Evolutionary conservation across 2,888 invertebrate genomes (phyloP), one percentile per base, ranked within the genome.

Genomic region (Julus scanicus): DNA sequence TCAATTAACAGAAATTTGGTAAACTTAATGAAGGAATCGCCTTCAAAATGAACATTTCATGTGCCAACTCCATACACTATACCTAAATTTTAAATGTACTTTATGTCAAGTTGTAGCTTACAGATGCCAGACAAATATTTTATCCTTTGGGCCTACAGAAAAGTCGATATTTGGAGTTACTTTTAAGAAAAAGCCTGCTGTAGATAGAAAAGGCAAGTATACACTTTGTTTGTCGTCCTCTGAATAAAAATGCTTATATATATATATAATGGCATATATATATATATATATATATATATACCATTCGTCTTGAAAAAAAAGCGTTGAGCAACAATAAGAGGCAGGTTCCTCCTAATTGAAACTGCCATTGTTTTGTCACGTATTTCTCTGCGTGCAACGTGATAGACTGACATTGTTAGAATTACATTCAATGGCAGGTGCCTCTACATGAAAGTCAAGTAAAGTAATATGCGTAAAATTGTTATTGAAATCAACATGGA

Each of bases 81-180:
- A 39, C 37, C 13, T 80, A 37, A 37, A 37, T 29, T 29, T 71
- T 29, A 71, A 29, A 29, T 37, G 8, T 20, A 63, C 63, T 80
- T 37, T 15, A 9, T 80, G 80, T 80, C 80, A 80, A 37, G 37
- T 80, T 80, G 8, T 37, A 80, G 80, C 80, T 39, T 80, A 37
- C 13, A 80, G 80, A 80, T 37, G 37, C 13, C 80, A 80, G 80
- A 80, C 37, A 80, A 80, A 80, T 80, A 80, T 80, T 80, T 80
- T 15, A 80, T 80, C 37, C 80, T 39, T 80, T 39, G 37, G 37
- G 80, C 29, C 80, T 80, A 37, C 80, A 3, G 80, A 80, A 80
- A 80, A 80, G 80, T 80, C 80, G 37, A 80, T 80, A 80, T 37
- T 39, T 37, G 80, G 11, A 9, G 15, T 13, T 39, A 37, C 1